Base-by-base conservation (phyloP, 2,888 invertebrate genomes). In the Serripes groenlandicus region DNA sequence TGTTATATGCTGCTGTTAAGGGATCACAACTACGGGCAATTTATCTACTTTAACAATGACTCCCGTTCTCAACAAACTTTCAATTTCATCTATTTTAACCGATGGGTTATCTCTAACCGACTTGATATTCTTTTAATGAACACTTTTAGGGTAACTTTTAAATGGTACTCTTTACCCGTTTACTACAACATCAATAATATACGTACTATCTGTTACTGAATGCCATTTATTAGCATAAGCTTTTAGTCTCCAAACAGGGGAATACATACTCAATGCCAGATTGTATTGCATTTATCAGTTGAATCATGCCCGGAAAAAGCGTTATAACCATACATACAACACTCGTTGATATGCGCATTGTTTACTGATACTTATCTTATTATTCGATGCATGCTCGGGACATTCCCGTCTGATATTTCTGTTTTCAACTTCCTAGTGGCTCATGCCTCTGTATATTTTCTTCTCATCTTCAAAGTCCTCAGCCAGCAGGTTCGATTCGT, bases 1-100 rank as follows among this genome's bases (percentile, higher is more conserved):
- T 72, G 35, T 75, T 72, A 71, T 35, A 60, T 32, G 79, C 79
- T 3, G 77, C 79, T 18, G 83, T 83, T 56, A 60, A 4, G 72
- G 78, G 56, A 73, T 78, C 7, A 75, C 69, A 15, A 83, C 62
- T 35, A 26, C 15, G 0, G 78, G 78, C 15, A 23, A 32, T 1
- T n/a, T 5, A 9, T 42, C 5, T 23, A 71, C 66, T 52, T 72
- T 60, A 21, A 21, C 30, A 23, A 82, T 71, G 30, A 73, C 77
- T 11, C 68, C 60, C 62, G 75, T 75, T 11, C 58, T 3, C 26
- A 75, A 54, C 9, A 82, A 35, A 26, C 34, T 78, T 26, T 75
- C n/a, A 32, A 78, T 78, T 56, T 82, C 82, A 30, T 21, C 34
- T 4, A 18, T 49, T 18, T 78, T 75, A 72, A 82, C 62, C 15